Base-by-base conservation (phyloP, 1,140 invertebrate genomes). In the Lanistes nyassanus region DNA sequence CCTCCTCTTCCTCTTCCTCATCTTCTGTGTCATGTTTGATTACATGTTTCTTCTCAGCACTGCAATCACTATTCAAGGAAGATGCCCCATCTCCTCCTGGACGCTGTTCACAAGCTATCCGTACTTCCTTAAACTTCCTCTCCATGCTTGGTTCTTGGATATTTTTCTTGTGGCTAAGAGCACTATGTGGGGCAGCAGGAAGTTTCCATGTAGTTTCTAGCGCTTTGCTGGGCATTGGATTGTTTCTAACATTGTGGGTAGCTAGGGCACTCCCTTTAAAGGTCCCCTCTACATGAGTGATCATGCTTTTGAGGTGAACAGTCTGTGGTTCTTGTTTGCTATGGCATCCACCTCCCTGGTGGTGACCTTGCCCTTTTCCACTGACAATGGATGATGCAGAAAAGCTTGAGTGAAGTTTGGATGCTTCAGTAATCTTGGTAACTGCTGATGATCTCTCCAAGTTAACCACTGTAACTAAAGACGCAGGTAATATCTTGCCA, bases 51-150 rank as follows among this genome's bases (percentile, higher is more conserved):
- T 83, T 78, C 23, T 62, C 78, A 2, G 79, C 80, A 16, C 76
- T 75, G 9, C 60, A 56, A 7, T 66, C 75, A 19, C 21, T 11
- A 39, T 19, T n/a, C 37, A 80, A 80, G 7, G 80, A 51, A 1
- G 83, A 80, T 23, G 85, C 83, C 11, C 84, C 85, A 47, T 85
- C 81, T 13, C 83, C 85, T n/a, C 76, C 70, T 0, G 83, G 82
- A 65, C 82, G 58, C 39, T 85, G 82, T 37, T 80, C 83, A 74
- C 13, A 58, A 21, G n/a, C 26, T 23, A 51, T 39, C 7, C 23
- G 42, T n/a, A 16, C 26, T 23, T 31, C n/a, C 47, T 26, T 26
- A 5, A 16, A 4, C 26, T 70, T 70, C 47, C 70, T 58, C 26
- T 78, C 77, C 29, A 69, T 53, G 65, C 53, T 47, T n/a, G 34